These are phyloP conservation scores for Solen grandis DNA, from an alignment of 1,140 invertebrate species.

Conservation along the genomic window DNA sequence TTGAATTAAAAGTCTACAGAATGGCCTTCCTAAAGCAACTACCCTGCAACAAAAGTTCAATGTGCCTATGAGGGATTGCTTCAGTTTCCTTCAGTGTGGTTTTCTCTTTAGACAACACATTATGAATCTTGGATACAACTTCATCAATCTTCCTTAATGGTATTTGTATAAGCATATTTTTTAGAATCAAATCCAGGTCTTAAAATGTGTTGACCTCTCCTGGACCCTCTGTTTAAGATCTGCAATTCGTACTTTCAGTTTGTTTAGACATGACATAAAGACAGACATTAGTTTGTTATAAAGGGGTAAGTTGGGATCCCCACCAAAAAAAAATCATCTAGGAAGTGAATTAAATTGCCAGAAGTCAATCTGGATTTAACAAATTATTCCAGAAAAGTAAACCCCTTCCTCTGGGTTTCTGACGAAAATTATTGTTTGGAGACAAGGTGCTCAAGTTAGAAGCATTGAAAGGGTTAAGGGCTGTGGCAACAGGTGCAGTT, in stretches of 20 bases:
- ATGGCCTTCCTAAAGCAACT: constrained; percentile 33
- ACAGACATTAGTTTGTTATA: neutral
- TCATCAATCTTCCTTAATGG: constrained; percentile 29
- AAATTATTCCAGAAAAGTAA: neutral
- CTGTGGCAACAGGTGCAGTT: no score
- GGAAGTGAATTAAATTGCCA: neutral
- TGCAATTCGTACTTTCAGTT: constrained; percentile 19
- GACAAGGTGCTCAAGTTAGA: no score
- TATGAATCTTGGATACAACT: constrained; percentile 2
- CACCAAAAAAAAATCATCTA: constrained; percentile 10
- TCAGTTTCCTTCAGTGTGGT: constrained; percentile 33
- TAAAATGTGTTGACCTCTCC: constrained; percentile 24
- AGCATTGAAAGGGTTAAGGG: no score
- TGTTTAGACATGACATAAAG: neutral
- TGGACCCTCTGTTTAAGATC: constrained; percentile 33
- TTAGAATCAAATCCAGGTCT: constrained; percentile 37
- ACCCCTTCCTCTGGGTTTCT: no score
- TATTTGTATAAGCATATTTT: constrained; percentile 36
- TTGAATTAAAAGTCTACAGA: constrained; percentile 30
- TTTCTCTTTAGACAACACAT: neutral
- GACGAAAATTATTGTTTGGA: no score
- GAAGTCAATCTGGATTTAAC: neutral
- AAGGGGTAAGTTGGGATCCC: neutral
- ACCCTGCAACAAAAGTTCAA: constrained; percentile 44
- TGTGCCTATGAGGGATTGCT: constrained; percentile 53